These are phyloP conservation scores for Sphaerophoria rueppellii DNA, from an alignment of 2,888 invertebrate genomes.

Conservation along the genomic window DNA sequence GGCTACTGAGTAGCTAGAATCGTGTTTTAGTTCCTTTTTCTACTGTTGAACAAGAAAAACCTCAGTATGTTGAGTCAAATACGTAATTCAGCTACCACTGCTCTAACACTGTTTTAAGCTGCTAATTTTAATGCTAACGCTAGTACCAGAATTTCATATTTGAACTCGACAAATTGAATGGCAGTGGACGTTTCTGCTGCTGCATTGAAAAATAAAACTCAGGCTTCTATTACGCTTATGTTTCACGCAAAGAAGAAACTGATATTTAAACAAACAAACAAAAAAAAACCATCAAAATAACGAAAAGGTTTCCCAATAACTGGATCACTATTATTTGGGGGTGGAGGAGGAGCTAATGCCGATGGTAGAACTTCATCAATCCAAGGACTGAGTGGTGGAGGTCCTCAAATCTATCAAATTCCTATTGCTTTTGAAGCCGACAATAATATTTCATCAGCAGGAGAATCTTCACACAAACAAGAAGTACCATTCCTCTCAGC, in stretches of 20 bases:
- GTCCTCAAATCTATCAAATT: slow-evolving; percentile 68
- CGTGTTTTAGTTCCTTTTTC: no score
- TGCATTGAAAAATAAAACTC: slow-evolving; percentile 9
- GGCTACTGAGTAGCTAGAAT: no score
- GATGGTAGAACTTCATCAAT: slow-evolving; percentile 33
- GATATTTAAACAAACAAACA: slow-evolving; percentile 48
- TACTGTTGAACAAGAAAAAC: background rate
- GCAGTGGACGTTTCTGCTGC: slow-evolving; percentile 50
- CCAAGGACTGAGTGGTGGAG: slow-evolving; percentile 5
- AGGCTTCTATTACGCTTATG: slow-evolving; percentile 50
- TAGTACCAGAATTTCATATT: slow-evolving; percentile 16
- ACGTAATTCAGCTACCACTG: slow-evolving; percentile 19
- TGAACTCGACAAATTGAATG: slow-evolving; percentile 9
- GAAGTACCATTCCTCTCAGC: slow-evolving; percentile 63
- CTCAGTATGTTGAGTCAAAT: slow-evolving; percentile 20
- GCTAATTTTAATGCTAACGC: background rate
- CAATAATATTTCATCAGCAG: slow-evolving; percentile 46
- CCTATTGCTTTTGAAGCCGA: slow-evolving; percentile 72
- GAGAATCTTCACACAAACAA: slow-evolving; percentile 50
- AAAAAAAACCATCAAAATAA: slow-evolving; percentile 43
- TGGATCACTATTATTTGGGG: slow-evolving; percentile 73
- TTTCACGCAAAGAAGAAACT: slow-evolving; percentile 58
- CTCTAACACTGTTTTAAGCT: background rate
- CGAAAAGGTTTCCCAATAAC: slow-evolving; percentile 73
- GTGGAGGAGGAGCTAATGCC: slow-evolving; percentile 21